These are phyloP conservation scores for Cheilosia urbana DNA, from an alignment of 2,888 invertebrate genomes.

Conservation along the genomic window DNA sequence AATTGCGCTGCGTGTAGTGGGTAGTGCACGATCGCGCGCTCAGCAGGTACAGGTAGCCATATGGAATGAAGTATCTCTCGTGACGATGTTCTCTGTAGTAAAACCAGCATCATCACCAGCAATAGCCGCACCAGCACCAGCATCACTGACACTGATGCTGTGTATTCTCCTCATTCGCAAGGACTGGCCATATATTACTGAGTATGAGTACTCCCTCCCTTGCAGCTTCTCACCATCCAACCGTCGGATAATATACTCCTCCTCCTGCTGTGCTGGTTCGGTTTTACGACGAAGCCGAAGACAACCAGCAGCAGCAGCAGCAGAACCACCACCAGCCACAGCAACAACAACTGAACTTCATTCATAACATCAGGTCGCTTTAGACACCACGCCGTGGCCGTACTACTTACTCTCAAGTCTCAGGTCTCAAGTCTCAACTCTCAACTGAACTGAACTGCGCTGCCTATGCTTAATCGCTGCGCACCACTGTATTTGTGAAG, in stretches of 20 bases:
- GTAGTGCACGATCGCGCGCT: slow-evolving; percentile 35
- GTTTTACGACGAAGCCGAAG: slow-evolving; percentile 13
- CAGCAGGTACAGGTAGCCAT: slow-evolving; percentile 66
- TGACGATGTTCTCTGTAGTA: slow-evolving; percentile 51
- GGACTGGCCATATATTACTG: slow-evolving; percentile 62
- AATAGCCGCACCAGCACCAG: slow-evolving; percentile 42
- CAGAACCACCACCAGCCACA: slow-evolving; percentile 51
- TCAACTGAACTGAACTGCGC: slow-evolving; percentile 74
- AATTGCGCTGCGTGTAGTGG: slow-evolving; percentile 41
- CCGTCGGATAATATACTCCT: slow-evolving; percentile 21
- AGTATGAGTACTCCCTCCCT: slow-evolving; percentile 55
- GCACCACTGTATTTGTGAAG: slow-evolving; percentile 62
- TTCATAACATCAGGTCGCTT: slow-evolving; percentile 76
- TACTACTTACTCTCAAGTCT: slow-evolving; percentile 61
- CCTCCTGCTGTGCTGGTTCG: slow-evolving; percentile 42
- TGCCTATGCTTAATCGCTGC: slow-evolving; percentile 58
- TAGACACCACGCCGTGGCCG: slow-evolving; percentile 55
- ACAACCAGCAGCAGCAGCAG: slow-evolving; percentile 39
- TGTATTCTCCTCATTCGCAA: slow-evolving; percentile 59
- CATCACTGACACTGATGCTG: slow-evolving; percentile 9
- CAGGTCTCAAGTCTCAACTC: slow-evolving; percentile 1
- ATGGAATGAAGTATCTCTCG: slow-evolving; percentile 18
- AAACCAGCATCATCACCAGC: slow-evolving; percentile 50
- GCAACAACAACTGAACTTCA: slow-evolving; percentile 74
- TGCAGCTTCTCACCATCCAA: slow-evolving; percentile 17